Evolutionary conservation across 1,140 invertebrate species (phyloP).

Genomic region (Drosophila funebris): DNA sequence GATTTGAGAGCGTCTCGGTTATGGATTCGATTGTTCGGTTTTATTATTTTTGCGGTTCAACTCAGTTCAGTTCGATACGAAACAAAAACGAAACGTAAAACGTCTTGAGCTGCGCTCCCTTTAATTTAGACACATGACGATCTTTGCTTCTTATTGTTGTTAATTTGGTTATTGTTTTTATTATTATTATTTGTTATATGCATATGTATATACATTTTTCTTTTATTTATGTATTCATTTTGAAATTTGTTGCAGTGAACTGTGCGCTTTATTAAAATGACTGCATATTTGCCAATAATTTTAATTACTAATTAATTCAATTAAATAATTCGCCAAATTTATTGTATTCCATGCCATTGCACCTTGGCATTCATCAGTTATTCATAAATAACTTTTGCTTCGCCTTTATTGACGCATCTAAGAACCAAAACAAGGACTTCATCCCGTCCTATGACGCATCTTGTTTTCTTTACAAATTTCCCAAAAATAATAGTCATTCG

Average conservation of each 20-base stretch:
- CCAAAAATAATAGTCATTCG: constrained; percentile 30
- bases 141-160: constrained; percentile 34
- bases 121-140: constrained; percentile 63
- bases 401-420: background rate
- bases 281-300: constrained; percentile 39
- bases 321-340: constrained; percentile 64
- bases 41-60: constrained; percentile 34
- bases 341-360: constrained; percentile 32
- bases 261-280: constrained; percentile 31
- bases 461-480: constrained; percentile 14
- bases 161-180: constrained; percentile 45
- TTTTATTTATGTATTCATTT: constrained; percentile 21
- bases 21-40: constrained; percentile 21
- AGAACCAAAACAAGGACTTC: constrained; percentile 1
- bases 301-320: constrained; percentile 70
- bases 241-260: constrained; percentile 17
- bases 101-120: constrained; percentile 57
- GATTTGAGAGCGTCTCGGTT: constrained; percentile 21
- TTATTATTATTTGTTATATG: constrained; percentile 41
- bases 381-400: background rate
- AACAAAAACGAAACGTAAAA: constrained; percentile 24
- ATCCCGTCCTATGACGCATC: constrained; percentile 1
- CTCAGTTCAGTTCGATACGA: constrained; percentile 19
- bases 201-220: constrained; percentile 32
- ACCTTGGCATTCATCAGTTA: constrained; percentile 32